These are phyloP conservation scores for Brachyhypopomus occidentalis DNA, from an alignment of 2,113 vertebrate species.

Conservation along the genomic window DNA sequence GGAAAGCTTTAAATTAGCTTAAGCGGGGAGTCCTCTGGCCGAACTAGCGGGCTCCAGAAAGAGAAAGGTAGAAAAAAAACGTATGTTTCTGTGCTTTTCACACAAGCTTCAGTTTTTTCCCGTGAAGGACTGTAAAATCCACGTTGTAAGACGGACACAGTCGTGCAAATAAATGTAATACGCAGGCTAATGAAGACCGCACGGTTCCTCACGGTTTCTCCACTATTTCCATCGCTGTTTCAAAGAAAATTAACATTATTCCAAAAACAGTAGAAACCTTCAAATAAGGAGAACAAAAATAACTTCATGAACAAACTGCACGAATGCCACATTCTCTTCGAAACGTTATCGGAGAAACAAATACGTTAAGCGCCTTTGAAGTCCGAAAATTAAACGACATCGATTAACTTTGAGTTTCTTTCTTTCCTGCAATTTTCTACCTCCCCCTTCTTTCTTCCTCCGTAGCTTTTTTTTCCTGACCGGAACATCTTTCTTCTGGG, in stretches of 20 bases:
- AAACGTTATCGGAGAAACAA: conserved; percentile 9
- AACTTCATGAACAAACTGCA: conserved; percentile 24
- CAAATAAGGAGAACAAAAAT: conserved; percentile 15
- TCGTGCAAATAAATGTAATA: background rate
- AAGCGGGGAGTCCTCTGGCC: background rate
- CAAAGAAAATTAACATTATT: conserved; percentile 41
- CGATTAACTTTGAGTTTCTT: conserved; percentile 72
- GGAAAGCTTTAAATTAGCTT: background rate
- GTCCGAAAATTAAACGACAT: conserved; percentile 49
- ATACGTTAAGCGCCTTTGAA: conserved; percentile 7
- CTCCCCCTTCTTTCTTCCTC: conserved; percentile 70
- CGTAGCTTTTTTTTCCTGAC: conserved; percentile 61
- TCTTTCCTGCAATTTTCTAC: conserved; percentile 73
- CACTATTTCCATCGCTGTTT: conserved; percentile 33
- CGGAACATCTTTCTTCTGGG: conserved; percentile 76
- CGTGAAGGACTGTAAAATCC: background rate
- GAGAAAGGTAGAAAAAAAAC: conserved; percentile 5
- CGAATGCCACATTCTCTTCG: background rate
- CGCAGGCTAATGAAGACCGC: conserved; percentile 3
- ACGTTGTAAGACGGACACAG: background rate
- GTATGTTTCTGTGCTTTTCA: conserved; percentile 31
- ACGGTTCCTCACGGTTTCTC: conserved; percentile 17
- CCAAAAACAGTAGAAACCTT: conserved; percentile 30
- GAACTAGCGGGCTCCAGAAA: conserved; percentile 34
- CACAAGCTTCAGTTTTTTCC: conserved; percentile 12